phyloP scores from a whole-genome alignment of 2,113 vertebrate species.

The rabbit (Oryctolagus cuniculus) region mOryCun1.1 NC_091445.1:9146001-9146500 shows the following conservation, averaged over 20 bases:
- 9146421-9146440: not conserved
- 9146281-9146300: not conserved
- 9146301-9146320: not conserved
- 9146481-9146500: not conserved
- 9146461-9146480: not conserved
- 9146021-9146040: too few species aligned
- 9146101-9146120: not conserved
- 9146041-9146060: not conserved
- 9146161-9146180: too few species aligned
- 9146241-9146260: not conserved
- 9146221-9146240: not conserved
- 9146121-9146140: too few species aligned
- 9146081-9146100: not conserved
- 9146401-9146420: not conserved
- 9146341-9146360: not conserved
- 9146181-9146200: not conserved
- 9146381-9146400: not conserved
- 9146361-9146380: not conserved
- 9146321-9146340: not conserved
- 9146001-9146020: too few species aligned
- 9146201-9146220: not conserved
- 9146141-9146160: too few species aligned
- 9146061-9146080: not conserved
- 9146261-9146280: not conserved
- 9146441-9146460: not conserved